phyloP scores from a whole-genome alignment of 2,113 vertebrate genomes.

The Pterocles burchelli region DNA sequence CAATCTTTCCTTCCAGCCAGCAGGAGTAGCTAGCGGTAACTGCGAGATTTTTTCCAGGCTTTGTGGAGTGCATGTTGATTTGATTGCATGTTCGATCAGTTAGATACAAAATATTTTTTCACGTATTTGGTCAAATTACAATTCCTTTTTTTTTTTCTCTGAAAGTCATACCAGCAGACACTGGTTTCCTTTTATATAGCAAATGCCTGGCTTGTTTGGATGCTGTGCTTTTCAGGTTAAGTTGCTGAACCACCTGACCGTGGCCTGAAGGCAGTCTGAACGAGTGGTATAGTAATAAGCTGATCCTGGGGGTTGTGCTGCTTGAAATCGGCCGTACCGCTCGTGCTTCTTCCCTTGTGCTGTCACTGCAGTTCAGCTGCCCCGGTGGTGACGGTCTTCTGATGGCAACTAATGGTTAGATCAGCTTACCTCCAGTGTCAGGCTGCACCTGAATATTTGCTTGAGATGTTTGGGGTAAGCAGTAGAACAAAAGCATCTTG shows the following conservation, averaged over 20 bases:
- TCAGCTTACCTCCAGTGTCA: background rate
- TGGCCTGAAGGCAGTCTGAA: constrained; percentile 18
- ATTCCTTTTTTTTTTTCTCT: background rate
- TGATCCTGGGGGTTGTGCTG: constrained; percentile 10
- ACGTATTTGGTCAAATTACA: background rate
- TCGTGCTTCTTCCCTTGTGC: background rate
- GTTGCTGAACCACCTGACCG: background rate
- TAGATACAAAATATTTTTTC: background rate
- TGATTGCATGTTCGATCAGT: background rate
- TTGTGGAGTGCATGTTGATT: background rate
- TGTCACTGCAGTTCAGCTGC: background rate
- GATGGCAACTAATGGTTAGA: background rate
- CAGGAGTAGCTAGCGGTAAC: background rate
- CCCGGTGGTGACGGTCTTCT: background rate
- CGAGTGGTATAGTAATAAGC: background rate
- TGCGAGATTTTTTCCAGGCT: background rate
- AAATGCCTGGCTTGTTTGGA: constrained; percentile 12
- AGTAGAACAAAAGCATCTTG: background rate
- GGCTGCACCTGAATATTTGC: background rate
- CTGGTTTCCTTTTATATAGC: background rate
- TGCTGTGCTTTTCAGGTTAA: background rate
- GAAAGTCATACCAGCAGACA: background rate
- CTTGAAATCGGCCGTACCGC: background rate
- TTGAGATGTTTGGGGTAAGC: background rate
- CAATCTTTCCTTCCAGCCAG: background rate